Percentiles rank a stretch among this genome's conserved stretches.
phyloP scores from a whole-genome alignment of 2,797 vertebrate species.

The Distichodus sexfasciatus region DNA sequence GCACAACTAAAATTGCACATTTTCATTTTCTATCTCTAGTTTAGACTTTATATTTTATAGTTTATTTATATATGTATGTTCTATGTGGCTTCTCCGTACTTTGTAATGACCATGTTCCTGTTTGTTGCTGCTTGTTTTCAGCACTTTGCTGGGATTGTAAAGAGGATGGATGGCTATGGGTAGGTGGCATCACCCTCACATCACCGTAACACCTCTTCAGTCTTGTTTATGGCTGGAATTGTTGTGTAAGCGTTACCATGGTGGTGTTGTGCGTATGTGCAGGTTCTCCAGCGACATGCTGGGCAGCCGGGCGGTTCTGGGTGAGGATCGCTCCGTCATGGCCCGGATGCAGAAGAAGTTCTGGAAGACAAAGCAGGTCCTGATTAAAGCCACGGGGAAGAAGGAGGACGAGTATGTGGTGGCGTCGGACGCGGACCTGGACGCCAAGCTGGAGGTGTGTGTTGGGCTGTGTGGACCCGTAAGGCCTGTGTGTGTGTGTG shows the following conservation, averaged over 20 bases:
- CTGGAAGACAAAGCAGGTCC: slow-evolving; percentile 84
- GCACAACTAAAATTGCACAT: too few species aligned
- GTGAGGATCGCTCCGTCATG: slow-evolving; percentile 77
- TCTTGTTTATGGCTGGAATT: background rate
- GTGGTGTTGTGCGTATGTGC: background rate
- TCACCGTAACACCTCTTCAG: background rate
- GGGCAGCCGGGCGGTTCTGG: slow-evolving; percentile 63
- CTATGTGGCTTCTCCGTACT: background rate
- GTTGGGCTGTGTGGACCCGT: too few species aligned
- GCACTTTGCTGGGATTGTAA: slow-evolving; percentile 17
- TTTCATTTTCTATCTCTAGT: too few species aligned
- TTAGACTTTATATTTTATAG: background rate
- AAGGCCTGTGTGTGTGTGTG: background rate
- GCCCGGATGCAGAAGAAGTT: slow-evolving; percentile 86
- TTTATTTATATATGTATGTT: background rate
- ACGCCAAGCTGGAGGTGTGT: slow-evolving; percentile 83
- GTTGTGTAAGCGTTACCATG: background rate
- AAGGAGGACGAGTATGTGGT: slow-evolving; percentile 84
- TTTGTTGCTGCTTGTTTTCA: slow-evolving; percentile 20
- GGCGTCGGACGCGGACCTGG: slow-evolving; percentile 81
- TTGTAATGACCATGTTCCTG: background rate
- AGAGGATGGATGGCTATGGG: slow-evolving; percentile 55
- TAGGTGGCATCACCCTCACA: slow-evolving; percentile 11
- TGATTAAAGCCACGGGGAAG: slow-evolving; percentile 86
- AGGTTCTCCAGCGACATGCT: slow-evolving; percentile 76